Conservation (phyloP, 2,888 invertebrate genomes). For the Agriopis marginaria region DNA sequence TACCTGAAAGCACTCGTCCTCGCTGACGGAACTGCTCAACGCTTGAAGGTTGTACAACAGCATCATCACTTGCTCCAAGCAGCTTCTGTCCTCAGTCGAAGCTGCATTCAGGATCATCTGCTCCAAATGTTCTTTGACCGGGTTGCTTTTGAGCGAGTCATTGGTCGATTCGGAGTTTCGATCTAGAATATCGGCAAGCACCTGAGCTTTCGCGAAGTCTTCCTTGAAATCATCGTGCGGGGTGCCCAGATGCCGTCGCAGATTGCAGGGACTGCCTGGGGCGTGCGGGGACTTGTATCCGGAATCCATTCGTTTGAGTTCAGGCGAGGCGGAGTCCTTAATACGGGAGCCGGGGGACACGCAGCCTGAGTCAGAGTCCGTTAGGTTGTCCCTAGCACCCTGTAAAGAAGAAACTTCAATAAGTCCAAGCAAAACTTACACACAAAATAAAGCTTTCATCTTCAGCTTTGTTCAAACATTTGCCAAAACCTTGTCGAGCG, state of each 20-base stretch:
- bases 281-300: constrained; percentile 82
- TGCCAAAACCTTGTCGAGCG: neutral
- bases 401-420: constrained; percentile 53
- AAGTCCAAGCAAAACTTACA: neutral
- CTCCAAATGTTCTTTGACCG: constrained; percentile 81
- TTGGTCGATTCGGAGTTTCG: constrained; percentile 77
- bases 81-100: constrained; percentile 86
- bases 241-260: constrained; percentile 69
- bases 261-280: constrained; percentile 79
- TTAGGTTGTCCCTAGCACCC: constrained; percentile 83
- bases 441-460: neutral
- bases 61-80: constrained; percentile 88
- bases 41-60: constrained; percentile 87
- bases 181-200: constrained; percentile 77
- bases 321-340: constrained; percentile 84
- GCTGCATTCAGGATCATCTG: constrained; percentile 82
- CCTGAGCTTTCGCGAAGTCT: constrained; percentile 82
- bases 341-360: constrained; percentile 84
- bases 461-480: constrained; percentile 1
- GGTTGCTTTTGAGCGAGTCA: constrained; percentile 79
- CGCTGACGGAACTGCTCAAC: constrained; percentile 83
- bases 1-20: constrained; percentile 86
- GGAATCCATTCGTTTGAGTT: constrained; percentile 84
- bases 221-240: constrained; percentile 82
- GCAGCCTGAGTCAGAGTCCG: constrained; percentile 84